phyloP scores from a whole-genome alignment of 30 jellyfish, hydroid and myxozoan genomes.

The Haliclystus octoradiatus region DNA sequence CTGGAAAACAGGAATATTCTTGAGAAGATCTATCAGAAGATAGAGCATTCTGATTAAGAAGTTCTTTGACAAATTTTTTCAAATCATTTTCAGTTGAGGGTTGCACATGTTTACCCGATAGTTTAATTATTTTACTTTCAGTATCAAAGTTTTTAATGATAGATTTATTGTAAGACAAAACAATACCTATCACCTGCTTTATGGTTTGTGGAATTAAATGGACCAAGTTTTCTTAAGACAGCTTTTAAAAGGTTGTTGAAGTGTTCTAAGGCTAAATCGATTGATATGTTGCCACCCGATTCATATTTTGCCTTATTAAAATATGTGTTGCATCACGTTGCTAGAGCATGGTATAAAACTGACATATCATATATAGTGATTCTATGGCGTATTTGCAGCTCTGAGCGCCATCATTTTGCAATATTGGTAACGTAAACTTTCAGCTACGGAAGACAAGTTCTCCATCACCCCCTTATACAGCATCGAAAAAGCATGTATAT shows the following conservation, averaged over 20 bases:
- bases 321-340: no score
- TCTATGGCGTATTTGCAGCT: slow-evolving; percentile 11
- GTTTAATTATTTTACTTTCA: neutral
- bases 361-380: slow-evolving; percentile 1
- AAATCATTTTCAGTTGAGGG: neutral
- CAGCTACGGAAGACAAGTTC: slow-evolving; percentile 6
- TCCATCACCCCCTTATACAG: slow-evolving; percentile 18
- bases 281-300: slow-evolving; percentile 6
- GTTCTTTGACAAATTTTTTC: neutral
- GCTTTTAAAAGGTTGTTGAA: slow-evolving; percentile 10
- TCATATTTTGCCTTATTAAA: slow-evolving; percentile 6
- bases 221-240: slow-evolving; percentile 11
- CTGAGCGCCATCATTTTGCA: slow-evolving; percentile 12
- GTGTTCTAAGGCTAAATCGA: slow-evolving; percentile 9
- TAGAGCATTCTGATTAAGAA: no score
- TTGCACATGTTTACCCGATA: neutral
- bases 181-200: slow-evolving; percentile 18
- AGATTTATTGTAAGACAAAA: neutral
- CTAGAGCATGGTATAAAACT: neutral
- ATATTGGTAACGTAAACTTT: slow-evolving; percentile 8
- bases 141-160: neutral
- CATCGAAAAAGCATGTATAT: slow-evolving; percentile 1
- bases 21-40: no score
- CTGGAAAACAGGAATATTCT: no score
- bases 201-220: slow-evolving; percentile 7